Evolutionary conservation across 2,797 vertebrate species (phyloP).

Genomic region (Helostoma temminkii): DNA sequence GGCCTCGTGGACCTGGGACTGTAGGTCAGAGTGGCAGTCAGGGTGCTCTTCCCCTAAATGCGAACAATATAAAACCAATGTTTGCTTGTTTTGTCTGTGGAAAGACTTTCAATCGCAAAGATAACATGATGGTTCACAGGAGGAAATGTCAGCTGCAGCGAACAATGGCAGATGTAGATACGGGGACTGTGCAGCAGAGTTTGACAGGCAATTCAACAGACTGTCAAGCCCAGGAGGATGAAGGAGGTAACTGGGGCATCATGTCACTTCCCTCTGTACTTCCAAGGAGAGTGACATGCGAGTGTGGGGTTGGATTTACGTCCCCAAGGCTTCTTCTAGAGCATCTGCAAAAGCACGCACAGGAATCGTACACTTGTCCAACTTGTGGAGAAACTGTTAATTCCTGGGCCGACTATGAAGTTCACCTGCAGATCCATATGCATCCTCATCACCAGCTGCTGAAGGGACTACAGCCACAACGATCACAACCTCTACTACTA

Average conservation of each 20-base stretch:
- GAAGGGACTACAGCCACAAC: constrained; percentile 65
- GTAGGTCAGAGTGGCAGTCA: constrained; percentile 42
- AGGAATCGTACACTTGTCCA: constrained; percentile 86
- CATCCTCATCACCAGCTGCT: constrained; percentile 73
- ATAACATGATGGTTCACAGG: constrained; percentile 83
- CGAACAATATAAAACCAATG: constrained; percentile 59
- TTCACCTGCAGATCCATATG: constrained; percentile 84
- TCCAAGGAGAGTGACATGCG: constrained; percentile 85
- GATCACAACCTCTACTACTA: constrained; percentile 72
- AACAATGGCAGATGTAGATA: constrained; percentile 27
- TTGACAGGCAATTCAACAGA: constrained; percentile 49
- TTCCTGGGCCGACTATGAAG: constrained; percentile 86
- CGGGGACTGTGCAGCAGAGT: constrained; percentile 28
- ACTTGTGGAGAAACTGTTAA: constrained; percentile 85
- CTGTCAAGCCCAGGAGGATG: constrained; percentile 51
- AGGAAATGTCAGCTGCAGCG: constrained; percentile 75
- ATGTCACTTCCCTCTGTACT: constrained; percentile 87
- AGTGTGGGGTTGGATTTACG: constrained; percentile 85
- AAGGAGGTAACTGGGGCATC: constrained; percentile 81
- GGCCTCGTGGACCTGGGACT: constrained; percentile 40
- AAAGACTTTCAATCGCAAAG: constrained; percentile 82
- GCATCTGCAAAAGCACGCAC: constrained; percentile 85
- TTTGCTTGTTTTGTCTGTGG: constrained; percentile 83
- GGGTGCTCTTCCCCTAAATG: constrained; percentile 25
- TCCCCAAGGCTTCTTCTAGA: constrained; percentile 84